Base-by-base conservation (phyloP, 2,113 vertebrate species). In the Dipodomys merriami region DNA sequence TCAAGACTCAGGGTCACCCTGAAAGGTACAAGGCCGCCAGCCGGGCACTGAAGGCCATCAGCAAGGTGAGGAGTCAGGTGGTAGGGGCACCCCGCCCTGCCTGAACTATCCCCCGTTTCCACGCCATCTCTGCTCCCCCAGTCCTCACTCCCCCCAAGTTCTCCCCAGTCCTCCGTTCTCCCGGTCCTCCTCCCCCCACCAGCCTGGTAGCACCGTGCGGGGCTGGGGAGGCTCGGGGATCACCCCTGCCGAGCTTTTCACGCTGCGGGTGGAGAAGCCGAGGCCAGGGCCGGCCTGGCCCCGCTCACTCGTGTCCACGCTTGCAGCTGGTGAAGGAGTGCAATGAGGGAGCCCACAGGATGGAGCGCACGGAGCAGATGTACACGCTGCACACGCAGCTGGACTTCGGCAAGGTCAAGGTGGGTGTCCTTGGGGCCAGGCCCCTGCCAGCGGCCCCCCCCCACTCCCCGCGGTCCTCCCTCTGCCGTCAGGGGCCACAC, bases 281-380 rank as follows among this genome's bases (percentile, higher is more conserved):
- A 39, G 39, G 39, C 18, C 1, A 16, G 44, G 13, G 12, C 62
- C 16, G 9, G 18, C 76, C 35, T 20, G 33, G 71, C 23, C 6
- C 30, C 60, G 6, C 57, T 25, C 18, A 0, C 53, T 11, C 16
- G 2, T 13, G 53, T 11, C 27, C 20, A 0, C 3, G 1, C n/a
- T 22, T 2, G 86, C 82, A 99, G 99, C 97, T 99, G 97, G 99
- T 99, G 30, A 98, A 96, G 11, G 98, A 94, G 78, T 99, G 99
- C 96, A 99, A 99, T 0, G 99, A 99, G 1, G 99, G 99, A 0
- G 99, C 99, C 0, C 98, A 98, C 73, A 98, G 97, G 23, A 99
- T 99, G 99, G 99, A 99, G 97, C 98, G 99, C 92, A 99, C 98
- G 0, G 99, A 99, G 96, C 99, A 99, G 98, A 99, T 99, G 99